These are phyloP conservation scores for Rhagium mordax DNA, from an alignment of 2,888 invertebrate species.

Conservation along the genomic window DNA sequence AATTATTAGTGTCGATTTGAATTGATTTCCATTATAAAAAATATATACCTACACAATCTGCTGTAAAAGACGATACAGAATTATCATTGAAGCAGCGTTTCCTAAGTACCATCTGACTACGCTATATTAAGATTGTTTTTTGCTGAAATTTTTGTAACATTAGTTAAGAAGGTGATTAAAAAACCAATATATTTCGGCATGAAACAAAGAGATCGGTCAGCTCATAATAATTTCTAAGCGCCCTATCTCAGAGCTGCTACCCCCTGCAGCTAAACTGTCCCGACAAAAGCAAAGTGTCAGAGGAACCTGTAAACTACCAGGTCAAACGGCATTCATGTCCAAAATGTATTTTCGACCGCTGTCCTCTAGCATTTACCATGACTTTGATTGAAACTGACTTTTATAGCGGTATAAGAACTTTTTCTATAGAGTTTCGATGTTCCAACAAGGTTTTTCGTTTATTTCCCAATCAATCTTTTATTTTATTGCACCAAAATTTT, in stretches of 20 bases:
- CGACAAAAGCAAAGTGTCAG: slow-evolving; percentile 63
- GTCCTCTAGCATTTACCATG: slow-evolving; percentile 40
- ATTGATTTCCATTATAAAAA: too few relatives aligned
- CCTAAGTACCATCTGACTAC: not conserved
- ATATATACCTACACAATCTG: too few relatives aligned
- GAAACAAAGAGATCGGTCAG: slow-evolving; percentile 55
- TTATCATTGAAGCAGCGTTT: not conserved
- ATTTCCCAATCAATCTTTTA: slow-evolving; percentile 5
- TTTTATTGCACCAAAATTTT: not conserved
- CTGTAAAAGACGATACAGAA: too few relatives aligned
- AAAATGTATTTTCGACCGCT: slow-evolving; percentile 27
- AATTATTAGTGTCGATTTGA: too few relatives aligned
- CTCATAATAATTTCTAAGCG: slow-evolving; percentile 54
- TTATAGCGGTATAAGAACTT: slow-evolving; percentile 41
- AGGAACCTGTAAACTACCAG: slow-evolving; percentile 57
- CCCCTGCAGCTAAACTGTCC: slow-evolving; percentile 61
- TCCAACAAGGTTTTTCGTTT: not conserved
- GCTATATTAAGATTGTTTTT: not conserved
- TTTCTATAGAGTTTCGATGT: slow-evolving; percentile 26
- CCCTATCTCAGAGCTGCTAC: slow-evolving; percentile 54
- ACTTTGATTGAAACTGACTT: slow-evolving; percentile 38
- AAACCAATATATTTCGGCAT: slow-evolving; percentile 62
- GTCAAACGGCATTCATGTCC: slow-evolving; percentile 39
- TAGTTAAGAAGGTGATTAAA: slow-evolving; percentile 48
- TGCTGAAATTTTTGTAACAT: not conserved